Evolutionary conservation across 2,113 vertebrate genomes (phyloP).

Genomic region (Gnathonemus longibarbis): DNA sequence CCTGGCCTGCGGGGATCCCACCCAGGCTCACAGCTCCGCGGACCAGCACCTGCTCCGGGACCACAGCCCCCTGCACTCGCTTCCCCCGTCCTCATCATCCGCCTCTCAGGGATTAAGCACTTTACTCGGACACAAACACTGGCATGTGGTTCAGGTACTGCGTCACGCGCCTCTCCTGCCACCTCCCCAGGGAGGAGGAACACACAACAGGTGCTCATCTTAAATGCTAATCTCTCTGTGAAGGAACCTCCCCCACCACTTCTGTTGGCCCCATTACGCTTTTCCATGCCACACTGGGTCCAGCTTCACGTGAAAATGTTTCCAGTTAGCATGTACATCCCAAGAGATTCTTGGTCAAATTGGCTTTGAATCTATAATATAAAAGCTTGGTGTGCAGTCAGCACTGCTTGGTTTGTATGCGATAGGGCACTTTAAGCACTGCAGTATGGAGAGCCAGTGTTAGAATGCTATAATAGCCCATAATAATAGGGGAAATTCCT

Average conservation of each 20-base stretch:
- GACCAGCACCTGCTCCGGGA: constrained; percentile 56
- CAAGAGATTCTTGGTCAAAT: background rate
- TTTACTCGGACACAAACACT: constrained; percentile 98
- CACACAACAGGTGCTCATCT: background rate
- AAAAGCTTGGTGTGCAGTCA: background rate
- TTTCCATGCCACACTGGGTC: background rate
- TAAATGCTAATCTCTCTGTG: background rate
- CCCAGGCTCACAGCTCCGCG: constrained; percentile 67
- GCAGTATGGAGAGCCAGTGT: background rate
- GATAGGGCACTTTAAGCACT: background rate
- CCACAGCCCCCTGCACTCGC: constrained; percentile 54
- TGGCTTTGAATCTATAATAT: background rate
- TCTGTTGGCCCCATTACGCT: background rate
- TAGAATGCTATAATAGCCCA: background rate
- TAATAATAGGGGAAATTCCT: background rate
- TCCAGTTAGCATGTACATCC: background rate
- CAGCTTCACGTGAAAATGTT: background rate
- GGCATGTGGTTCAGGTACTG: constrained; percentile 93
- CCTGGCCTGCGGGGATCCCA: constrained; percentile 87
- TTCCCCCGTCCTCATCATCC: constrained; percentile 58
- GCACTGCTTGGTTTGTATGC: background rate
- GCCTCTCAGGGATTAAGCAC: constrained; percentile 95
- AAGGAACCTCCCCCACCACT: background rate
- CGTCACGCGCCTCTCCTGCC: background rate
- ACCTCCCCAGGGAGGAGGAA: background rate